These are phyloP conservation scores for Muschampia plurimacula DNA, from an alignment of 2,888 invertebrate genomes.

Conservation along the genomic window DNA sequence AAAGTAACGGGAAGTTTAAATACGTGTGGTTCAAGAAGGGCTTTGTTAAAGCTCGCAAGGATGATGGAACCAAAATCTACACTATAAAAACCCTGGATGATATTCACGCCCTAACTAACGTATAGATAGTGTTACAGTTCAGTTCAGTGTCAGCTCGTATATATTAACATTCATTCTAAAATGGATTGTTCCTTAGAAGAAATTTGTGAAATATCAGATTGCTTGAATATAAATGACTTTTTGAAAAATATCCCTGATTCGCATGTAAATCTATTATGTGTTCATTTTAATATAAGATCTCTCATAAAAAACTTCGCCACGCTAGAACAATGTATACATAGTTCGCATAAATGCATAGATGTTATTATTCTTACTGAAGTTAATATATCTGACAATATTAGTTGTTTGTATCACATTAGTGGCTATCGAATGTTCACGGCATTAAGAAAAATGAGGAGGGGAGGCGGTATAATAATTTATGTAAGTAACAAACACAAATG, in stretches of 20 bases:
- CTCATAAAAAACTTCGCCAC: slow-evolving; percentile 27
- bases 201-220: slow-evolving; percentile 9
- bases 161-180: not conserved
- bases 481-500: slow-evolving; percentile 41
- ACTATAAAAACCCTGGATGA: slow-evolving; percentile 27
- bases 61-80: slow-evolving; percentile 12
- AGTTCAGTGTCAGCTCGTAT: too few species aligned
- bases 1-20: slow-evolving; percentile 24
- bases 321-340: slow-evolving; percentile 24
- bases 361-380: slow-evolving; percentile 42
- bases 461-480: slow-evolving; percentile 19
- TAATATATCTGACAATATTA: slow-evolving; percentile 37
- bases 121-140: not conserved
- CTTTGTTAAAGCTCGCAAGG: slow-evolving; percentile 29
- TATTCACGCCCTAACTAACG: slow-evolving; percentile 5
- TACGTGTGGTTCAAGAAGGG: slow-evolving; percentile 40
- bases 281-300: slow-evolving; percentile 33
- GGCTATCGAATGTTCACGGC: slow-evolving; percentile 42
- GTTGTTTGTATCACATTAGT: slow-evolving; percentile 39
- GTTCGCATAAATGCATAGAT: slow-evolving; percentile 14
- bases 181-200: slow-evolving; percentile 19
- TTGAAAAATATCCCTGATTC: not conserved
- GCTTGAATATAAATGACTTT: slow-evolving; percentile 21
- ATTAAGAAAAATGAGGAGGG: slow-evolving; percentile 4
- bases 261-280: slow-evolving; percentile 20